phyloP scores from a whole-genome alignment of 1,140 invertebrate species.

The Tetramorium simillimum region DNA sequence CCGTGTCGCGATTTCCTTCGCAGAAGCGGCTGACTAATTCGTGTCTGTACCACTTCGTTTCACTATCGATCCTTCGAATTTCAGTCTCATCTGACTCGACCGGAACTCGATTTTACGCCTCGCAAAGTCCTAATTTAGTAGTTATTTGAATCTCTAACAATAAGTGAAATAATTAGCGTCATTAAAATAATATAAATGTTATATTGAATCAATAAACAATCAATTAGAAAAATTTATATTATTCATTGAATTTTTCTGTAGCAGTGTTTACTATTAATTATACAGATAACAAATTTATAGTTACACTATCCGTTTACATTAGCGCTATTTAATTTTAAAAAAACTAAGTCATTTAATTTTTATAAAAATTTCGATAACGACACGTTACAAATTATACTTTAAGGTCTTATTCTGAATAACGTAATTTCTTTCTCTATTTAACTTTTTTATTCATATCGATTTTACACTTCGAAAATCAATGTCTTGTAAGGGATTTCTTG shows the following conservation, averaged over 20 bases:
- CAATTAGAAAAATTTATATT: not conserved
- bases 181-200: not conserved
- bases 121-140: not conserved
- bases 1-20: constrained; percentile 26
- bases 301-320: not conserved
- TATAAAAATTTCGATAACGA: not conserved
- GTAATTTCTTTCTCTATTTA: not conserved
- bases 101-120: not conserved
- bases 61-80: constrained; percentile 23
- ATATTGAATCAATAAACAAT: not conserved
- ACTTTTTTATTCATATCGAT: not conserved
- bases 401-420: not conserved
- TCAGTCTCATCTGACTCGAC: not conserved
- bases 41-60: constrained; percentile 49
- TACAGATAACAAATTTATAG: not conserved
- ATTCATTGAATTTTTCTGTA: not conserved
- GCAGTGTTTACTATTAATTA: not conserved
- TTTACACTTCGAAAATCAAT: not conserved
- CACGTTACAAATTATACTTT: not conserved
- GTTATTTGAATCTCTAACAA: not conserved
- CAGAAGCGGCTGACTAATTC: constrained; percentile 50
- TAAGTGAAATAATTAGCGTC: not conserved
- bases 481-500: not conserved
- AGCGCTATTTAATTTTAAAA: not conserved
- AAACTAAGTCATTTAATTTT: not conserved